Base-by-base conservation (phyloP, 1,140 invertebrate species). In the Apis cerana region DNA sequence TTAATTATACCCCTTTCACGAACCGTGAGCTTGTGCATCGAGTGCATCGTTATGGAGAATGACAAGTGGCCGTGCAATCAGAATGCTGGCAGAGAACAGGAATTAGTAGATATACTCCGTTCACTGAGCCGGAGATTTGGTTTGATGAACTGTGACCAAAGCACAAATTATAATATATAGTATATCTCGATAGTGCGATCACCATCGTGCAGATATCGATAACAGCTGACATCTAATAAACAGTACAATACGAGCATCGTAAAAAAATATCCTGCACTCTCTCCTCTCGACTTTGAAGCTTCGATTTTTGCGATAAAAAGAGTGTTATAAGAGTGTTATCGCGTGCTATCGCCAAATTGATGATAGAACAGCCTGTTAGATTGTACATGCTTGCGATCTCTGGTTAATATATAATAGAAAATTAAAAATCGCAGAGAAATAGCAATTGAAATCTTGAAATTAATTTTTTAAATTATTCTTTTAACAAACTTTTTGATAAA, bases 1-100 rank as follows among this genome's bases (percentile, higher is more conserved):
- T 88, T 82, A 88, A 88, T 88, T 80, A 88, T 62, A 62, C 50
- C 52, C 83, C 75, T 85, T 83, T 88, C 86, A 85, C n/a, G 67
- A 67, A 64, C 12, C 67, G 19, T 33, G 71, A 67, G 62, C 1
- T 9, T 27, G 33, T 15, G 15, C 76, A 54, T n/a, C 13, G 68
- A 62, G 52, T 54, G 12, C 59, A 21, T 12, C 33, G 64, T 64
- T 48, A 83, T 17, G 48, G 50, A 27, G 56, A 84, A 72, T 75
- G 80, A 86, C 85, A 78, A 75, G 52, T 64, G 43, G 21, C 61
- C 52, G 67, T 58, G 69, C 54, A 64, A 81, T 87, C 75, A 70
- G 58, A 77, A 75, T 72, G 68, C 21, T 58, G 56, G 27, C n/a
- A n/a, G 68, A 61, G 43, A 84, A 80, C 58, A 67, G 62, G 12